phyloP scores from a whole-genome alignment of 2,888 invertebrate species.

The Lochmaea crataegi region DNA sequence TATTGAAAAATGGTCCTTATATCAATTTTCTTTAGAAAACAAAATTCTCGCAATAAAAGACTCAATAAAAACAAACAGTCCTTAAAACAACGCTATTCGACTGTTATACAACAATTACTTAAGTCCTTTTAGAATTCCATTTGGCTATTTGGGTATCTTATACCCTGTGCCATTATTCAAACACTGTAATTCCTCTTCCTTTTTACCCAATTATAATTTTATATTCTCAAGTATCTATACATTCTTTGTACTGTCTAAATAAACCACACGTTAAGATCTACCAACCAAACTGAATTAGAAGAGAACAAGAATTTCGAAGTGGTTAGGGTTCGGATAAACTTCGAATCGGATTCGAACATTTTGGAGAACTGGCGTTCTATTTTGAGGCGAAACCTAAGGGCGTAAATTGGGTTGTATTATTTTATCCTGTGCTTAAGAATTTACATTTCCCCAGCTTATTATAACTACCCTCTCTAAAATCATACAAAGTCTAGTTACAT shows the following conservation, averaged over 20 bases:
- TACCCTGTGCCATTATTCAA: too few relatives aligned
- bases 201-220: neutral
- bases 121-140: too few relatives aligned
- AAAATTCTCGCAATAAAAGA: too few relatives aligned
- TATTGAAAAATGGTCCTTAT: too few relatives aligned
- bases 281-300: neutral
- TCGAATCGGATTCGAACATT: too few relatives aligned
- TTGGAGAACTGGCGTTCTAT: neutral
- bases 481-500: neutral
- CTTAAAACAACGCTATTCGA: too few relatives aligned
- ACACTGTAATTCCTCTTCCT: neutral
- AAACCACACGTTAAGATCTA: neutral
- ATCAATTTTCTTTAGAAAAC: too few relatives aligned
- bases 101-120: too few relatives aligned
- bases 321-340: neutral
- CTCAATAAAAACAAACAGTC: too few relatives aligned
- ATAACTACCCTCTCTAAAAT: neutral
- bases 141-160: too few relatives aligned
- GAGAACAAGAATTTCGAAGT: neutral
- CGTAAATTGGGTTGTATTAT: neutral
- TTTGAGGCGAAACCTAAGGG: neutral
- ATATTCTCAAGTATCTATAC: neutral
- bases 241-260: neutral
- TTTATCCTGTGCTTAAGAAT: neutral
- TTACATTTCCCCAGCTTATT: constrained; percentile 1